Conservation (phyloP, 2,888 invertebrate species). For the Desoria tigrina region DNA sequence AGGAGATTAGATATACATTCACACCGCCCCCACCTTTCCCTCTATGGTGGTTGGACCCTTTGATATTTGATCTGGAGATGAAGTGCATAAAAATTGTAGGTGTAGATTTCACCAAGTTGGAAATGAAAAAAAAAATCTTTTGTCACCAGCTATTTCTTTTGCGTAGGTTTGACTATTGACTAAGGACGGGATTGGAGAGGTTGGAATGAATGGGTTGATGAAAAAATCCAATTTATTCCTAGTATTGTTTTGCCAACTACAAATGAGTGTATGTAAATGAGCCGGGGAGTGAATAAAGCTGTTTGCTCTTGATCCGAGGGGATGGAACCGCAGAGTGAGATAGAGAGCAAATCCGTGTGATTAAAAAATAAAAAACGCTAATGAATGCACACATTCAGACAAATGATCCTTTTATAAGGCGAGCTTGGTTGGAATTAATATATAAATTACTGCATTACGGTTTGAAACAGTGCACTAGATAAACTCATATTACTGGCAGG, state of each 20-base stretch:
- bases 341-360: slow-evolving; percentile 1
- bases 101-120: slow-evolving; percentile 32
- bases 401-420: too few species aligned
- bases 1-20: too few species aligned
- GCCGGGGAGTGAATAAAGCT: not conserved
- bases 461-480: too few species aligned
- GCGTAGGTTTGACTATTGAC: not conserved
- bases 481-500: too few species aligned
- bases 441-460: too few species aligned
- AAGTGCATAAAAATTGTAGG: slow-evolving; percentile 26
- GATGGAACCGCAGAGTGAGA: slow-evolving; percentile 4
- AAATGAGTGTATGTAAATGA: slow-evolving; percentile 15
- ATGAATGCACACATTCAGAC: slow-evolving; percentile 9
- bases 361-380: slow-evolving; percentile 9
- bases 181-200: slow-evolving; percentile 18
- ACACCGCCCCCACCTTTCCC: too few species aligned
- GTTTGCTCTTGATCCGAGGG: not conserved
- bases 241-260: slow-evolving; percentile 24
- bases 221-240: slow-evolving; percentile 21
- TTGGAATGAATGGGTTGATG: not conserved
- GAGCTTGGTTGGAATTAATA: too few species aligned
- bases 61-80: too few species aligned
- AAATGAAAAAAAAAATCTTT: slow-evolving; percentile 14
- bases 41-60: too few species aligned
- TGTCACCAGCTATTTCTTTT: slow-evolving; percentile 12